These are phyloP conservation scores for Zaprionus davidi DNA, from an alignment of 1,140 invertebrate genomes.

Conservation along the genomic window DNA sequence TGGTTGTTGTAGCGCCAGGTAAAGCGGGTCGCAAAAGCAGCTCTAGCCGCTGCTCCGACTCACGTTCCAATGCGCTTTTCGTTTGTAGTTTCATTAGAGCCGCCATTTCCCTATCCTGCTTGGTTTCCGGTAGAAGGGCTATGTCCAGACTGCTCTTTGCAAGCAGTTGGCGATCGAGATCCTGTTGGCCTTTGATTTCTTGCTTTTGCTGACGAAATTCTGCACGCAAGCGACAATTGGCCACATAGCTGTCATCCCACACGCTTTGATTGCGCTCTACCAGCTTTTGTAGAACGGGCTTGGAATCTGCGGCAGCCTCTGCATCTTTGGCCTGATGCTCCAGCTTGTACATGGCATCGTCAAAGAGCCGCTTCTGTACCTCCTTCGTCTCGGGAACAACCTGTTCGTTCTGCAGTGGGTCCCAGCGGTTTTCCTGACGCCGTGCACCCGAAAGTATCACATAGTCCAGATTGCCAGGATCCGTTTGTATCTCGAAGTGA, in stretches of 20 bases:
- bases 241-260: slow-evolving; percentile 96
- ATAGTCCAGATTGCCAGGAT: slow-evolving; percentile 99
- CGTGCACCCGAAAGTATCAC: slow-evolving; percentile 96
- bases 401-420: slow-evolving; percentile 98
- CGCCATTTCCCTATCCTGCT: slow-evolving; percentile 92
- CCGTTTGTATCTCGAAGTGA: slow-evolving; percentile 99
- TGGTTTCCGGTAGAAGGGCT: slow-evolving; percentile 90
- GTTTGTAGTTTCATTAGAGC: slow-evolving; percentile 89
- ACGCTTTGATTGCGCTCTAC: slow-evolving; percentile 91
- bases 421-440: slow-evolving; percentile 98
- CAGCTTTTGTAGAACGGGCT: slow-evolving; percentile 89
- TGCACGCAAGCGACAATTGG: slow-evolving; percentile 92
- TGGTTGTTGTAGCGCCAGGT: slow-evolving; percentile 86
- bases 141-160: slow-evolving; percentile 92
- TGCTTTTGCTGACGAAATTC: slow-evolving; percentile 93
- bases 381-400: slow-evolving; percentile 95
- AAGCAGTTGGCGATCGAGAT: slow-evolving; percentile 89
- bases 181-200: slow-evolving; percentile 88
- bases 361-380: slow-evolving; percentile 93
- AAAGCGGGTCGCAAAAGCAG: slow-evolving; percentile 86
- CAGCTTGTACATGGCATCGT: slow-evolving; percentile 98
- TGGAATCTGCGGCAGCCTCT: slow-evolving; percentile 88
- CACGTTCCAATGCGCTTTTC: slow-evolving; percentile 84
- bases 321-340: slow-evolving; percentile 95
- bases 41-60: slow-evolving; percentile 85